These are phyloP conservation scores for Ypsolopha scabrella DNA, from an alignment of 2,888 invertebrate genomes.

Conservation along the genomic window DNA sequence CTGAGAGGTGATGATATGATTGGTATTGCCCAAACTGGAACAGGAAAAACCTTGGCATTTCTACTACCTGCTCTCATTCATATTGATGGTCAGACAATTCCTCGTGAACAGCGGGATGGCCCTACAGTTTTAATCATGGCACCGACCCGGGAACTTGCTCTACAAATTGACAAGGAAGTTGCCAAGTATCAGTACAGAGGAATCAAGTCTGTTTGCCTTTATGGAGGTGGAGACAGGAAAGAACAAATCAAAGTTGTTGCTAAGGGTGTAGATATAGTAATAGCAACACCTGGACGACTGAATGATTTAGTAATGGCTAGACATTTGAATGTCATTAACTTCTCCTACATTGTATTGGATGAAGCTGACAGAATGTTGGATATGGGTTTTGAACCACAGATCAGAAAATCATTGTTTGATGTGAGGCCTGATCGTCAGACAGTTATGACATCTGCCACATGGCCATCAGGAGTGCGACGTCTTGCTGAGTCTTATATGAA, in stretches of 20 bases:
- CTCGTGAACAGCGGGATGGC: conserved; percentile 78
- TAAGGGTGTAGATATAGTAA: conserved; percentile 92
- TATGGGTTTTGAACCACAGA: conserved; percentile 91
- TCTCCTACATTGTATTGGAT: conserved; percentile 92
- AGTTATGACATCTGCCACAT: conserved; percentile 98
- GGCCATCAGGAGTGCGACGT: conserved; percentile 90
- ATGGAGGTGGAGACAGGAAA: conserved; percentile 88
- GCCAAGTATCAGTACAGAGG: conserved; percentile 88
- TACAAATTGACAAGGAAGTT: conserved; percentile 93
- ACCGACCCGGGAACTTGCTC: conserved; percentile 92
- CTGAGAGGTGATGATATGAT: conserved; percentile 93
- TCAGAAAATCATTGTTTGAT: conserved; percentile 83
- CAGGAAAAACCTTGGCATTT: conserved; percentile 96
- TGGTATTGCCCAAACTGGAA: conserved; percentile 96
- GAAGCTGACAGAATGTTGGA: conserved; percentile 93
- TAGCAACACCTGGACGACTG: conserved; percentile 94
- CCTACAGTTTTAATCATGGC: conserved; percentile 91
- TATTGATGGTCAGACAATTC: conserved; percentile 86
- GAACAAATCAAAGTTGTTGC: conserved; percentile 82
- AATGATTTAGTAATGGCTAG: conserved; percentile 87
- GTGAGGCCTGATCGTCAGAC: conserved; percentile 92
- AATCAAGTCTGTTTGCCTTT: conserved; percentile 91
- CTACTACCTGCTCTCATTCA: conserved; percentile 93
- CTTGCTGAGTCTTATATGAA: conserved; percentile 90
- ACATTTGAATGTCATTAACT: conserved; percentile 79